These are phyloP conservation scores for Stegana nigrithorax DNA, from an alignment of 2,888 invertebrate genomes.

Conservation along the genomic window DNA sequence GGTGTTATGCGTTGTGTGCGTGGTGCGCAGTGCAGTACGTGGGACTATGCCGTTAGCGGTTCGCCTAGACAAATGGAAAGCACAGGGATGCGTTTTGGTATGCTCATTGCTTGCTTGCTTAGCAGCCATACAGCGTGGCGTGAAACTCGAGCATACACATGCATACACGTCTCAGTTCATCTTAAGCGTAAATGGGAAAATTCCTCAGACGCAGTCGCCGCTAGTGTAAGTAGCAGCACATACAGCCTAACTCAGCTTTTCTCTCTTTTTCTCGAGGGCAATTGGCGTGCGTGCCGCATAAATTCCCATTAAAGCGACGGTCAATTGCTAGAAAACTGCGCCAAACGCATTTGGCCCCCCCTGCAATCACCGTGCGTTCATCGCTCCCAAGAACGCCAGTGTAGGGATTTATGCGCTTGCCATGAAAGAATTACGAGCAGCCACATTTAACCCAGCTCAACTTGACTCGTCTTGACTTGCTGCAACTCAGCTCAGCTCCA, in stretches of 20 bases:
- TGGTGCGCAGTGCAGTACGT: too few relatives aligned
- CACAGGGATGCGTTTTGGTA: too few relatives aligned
- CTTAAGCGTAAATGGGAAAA: not conserved
- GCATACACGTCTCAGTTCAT: too few relatives aligned
- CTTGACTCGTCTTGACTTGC: not conserved
- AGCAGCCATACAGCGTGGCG: too few relatives aligned
- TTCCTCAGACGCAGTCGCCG: not conserved
- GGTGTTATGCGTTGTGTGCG: too few relatives aligned
- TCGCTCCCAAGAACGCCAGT: not conserved
- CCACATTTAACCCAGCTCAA: conserved; percentile 6
- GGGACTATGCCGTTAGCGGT: too few relatives aligned
- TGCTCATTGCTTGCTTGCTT: too few relatives aligned
- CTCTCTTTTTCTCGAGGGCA: not conserved
- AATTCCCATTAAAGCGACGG: conserved; percentile 12
- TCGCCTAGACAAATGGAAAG: too few relatives aligned
- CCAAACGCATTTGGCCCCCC: too few relatives aligned
- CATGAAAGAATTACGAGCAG: not conserved
- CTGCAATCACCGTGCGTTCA: not conserved
- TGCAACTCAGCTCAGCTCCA: too few relatives aligned
- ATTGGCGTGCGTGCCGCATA: not conserved
- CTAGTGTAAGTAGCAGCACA: not conserved
- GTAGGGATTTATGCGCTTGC: not conserved
- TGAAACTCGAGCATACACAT: too few relatives aligned
- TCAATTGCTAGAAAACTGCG: conserved; percentile 20
- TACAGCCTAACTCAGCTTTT: not conserved